These are phyloP conservation scores for Iphiclides podalirius DNA, from an alignment of 2,888 invertebrate genomes.

Conservation along the genomic window DNA sequence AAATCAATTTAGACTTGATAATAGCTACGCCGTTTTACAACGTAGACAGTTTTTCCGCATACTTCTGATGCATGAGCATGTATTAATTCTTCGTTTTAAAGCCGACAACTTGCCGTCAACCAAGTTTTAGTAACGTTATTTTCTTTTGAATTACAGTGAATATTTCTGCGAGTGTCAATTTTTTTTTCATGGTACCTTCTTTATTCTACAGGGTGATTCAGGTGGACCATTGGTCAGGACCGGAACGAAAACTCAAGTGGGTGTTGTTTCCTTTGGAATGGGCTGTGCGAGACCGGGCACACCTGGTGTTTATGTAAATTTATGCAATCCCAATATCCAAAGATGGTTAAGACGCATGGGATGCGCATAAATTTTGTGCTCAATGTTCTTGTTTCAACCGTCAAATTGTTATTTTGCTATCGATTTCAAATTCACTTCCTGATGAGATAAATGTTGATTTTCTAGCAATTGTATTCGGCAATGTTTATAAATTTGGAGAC, in stretches of 20 bases:
- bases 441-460: conserved; percentile 6
- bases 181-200: no score
- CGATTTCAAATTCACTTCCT: conserved; percentile 10
- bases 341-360: conserved; percentile 5
- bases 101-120: no score
- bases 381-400: neutral
- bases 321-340: conserved; percentile 21
- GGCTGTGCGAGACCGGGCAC: conserved; percentile 39
- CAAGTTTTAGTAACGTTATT: no score
- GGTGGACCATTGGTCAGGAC: conserved; percentile 39
- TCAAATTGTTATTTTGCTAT: neutral
- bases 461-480: neutral
- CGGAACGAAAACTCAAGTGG: conserved; percentile 29
- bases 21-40: no score
- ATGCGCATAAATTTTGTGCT: neutral
- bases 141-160: no score
- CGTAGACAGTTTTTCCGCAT: no score
- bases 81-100: no score
- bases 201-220: conserved; percentile 33
- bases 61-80: no score
- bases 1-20: no score
- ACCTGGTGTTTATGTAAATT: conserved; percentile 42
- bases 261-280: conserved; percentile 39
- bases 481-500: neutral
- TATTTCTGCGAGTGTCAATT: no score